Evolutionary conservation across 1,140 invertebrate species (phyloP), one percentile per base, ranked within the genome.

Genomic region (Drosophila mayri): DNA sequence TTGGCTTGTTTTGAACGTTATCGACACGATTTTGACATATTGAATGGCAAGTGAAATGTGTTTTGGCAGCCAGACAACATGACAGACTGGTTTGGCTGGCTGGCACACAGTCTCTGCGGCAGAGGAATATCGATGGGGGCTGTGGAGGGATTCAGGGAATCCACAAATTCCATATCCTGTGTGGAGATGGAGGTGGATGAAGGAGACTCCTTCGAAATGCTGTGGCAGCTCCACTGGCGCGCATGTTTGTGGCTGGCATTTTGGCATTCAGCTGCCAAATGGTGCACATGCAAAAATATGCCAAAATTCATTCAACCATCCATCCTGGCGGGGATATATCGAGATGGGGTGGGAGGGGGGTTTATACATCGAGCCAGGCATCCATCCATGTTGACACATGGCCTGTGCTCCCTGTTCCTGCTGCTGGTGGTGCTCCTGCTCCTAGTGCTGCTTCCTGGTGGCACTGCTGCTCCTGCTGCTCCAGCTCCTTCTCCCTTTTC

Each of bases 11-110:
- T 90, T 86, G 67, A 90, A 81, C 78, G 81, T 82, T 90, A 90
- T 90, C 87, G 86, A 90, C 86, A 90, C 86, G 79, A 90, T 85
- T 87, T 91, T 86, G 86, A 90, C 86, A 90, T 90, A 90, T 90
- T 90, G 86, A 90, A 90, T 90, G 80, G 90, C 86, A 86, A 54
- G 81, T 85, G 52, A 81, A 90, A 85, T 65, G 85, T 75, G 46
- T 46, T 22, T 14, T 46, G 20, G 43, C 43, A 57, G 68, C 71
- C 52, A 83, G 84, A 87, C 64, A 55, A 88, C 85, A 88, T 67
- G 81, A 73, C 81, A 62, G 71, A 59, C 70, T 55, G 52, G 35
- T 32, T 22, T 55, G 52, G 35, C 50, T 22, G 50, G 14, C n/a
- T 4, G 4, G 4, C 18, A 20, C 35, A 37, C 50, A 55, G 85